A percentile compares a stretch with the other conserved stretches of the same genome.
These are phyloP conservation scores for Chionodraco myersi DNA, from an alignment of 2,113 vertebrate genomes.

Conservation along the genomic window DNA sequence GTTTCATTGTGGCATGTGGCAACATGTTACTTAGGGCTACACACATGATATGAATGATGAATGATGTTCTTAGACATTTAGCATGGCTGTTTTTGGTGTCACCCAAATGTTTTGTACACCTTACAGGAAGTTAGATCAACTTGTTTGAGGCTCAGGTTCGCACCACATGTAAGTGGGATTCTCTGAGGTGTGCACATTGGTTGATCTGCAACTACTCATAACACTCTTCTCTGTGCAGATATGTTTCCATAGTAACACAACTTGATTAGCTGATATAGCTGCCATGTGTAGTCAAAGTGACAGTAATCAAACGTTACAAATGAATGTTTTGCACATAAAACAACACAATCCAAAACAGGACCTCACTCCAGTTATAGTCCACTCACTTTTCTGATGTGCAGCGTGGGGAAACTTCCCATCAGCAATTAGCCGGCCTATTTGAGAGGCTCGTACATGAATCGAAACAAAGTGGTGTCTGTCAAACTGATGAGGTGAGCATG, in stretches of 20 bases:
- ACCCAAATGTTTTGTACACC: no score
- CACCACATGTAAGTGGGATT: background rate
- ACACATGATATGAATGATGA: no score
- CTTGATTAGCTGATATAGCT: background rate
- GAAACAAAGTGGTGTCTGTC: conserved; percentile 3
- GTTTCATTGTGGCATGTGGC: no score
- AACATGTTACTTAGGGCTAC: no score
- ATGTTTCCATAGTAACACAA: no score
- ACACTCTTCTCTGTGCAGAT: no score
- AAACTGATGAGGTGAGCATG: background rate
- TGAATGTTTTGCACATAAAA: background rate
- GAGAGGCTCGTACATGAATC: conserved; percentile 9
- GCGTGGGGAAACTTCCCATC: background rate
- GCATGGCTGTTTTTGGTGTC: background rate
- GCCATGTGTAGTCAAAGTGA: background rate
- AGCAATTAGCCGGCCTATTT: background rate
- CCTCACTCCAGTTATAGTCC: background rate
- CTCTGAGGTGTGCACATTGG: no score
- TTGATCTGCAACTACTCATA: background rate
- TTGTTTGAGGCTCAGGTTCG: background rate
- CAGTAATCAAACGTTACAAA: fast-evolving
- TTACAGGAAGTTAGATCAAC: background rate
- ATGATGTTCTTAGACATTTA: no score
- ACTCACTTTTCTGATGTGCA: background rate
- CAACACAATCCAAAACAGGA: background rate